Percentiles rank a stretch among this genome's conserved stretches.
phyloP scores from a whole-genome alignment of 2,888 invertebrate species.

The Itoplectis maculator region DNA sequence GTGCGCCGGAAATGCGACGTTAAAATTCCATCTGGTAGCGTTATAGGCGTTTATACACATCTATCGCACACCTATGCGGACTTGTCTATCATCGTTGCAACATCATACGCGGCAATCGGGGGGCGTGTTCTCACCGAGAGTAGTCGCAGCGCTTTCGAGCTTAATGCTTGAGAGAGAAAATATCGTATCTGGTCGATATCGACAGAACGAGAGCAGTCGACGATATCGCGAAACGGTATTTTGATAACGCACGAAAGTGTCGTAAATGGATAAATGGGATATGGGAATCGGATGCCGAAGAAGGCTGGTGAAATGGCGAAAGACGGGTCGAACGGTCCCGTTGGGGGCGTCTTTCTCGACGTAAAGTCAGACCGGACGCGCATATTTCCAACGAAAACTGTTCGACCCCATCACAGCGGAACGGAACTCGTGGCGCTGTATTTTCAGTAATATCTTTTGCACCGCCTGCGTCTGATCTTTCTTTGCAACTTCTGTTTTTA shows the following conservation, averaged over 20 bases:
- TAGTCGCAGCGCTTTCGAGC: background rate
- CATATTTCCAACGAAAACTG: conserved; percentile 7
- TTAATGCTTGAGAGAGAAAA: conserved; percentile 17
- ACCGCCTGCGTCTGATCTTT: background rate
- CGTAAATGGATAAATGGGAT: conserved; percentile 35
- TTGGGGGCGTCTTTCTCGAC: background rate
- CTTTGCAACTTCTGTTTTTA: background rate
- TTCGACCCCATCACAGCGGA: background rate
- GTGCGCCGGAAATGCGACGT: conserved; percentile 55
- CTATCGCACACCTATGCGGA: background rate
- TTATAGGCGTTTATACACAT: conserved; percentile 7
- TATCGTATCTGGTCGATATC: conserved; percentile 1
- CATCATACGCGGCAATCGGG: background rate
- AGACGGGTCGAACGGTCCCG: background rate
- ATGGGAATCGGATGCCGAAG: conserved; percentile 21
- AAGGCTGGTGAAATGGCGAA: conserved; percentile 11
- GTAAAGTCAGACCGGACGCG: conserved; percentile 13
- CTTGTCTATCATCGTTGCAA: background rate
- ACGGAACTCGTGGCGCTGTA: background rate
- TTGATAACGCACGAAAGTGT: conserved; percentile 40
- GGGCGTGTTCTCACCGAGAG: background rate
- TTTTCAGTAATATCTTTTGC: background rate
- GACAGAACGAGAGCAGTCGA: conserved; percentile 13
- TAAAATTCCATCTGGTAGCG: conserved; percentile 71
- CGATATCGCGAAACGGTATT: conserved; percentile 42